Evolutionary conservation across 2,888 invertebrate genomes (phyloP), one percentile per base, ranked within the genome.

Genomic region (Chrysolina oricalcia): DNA sequence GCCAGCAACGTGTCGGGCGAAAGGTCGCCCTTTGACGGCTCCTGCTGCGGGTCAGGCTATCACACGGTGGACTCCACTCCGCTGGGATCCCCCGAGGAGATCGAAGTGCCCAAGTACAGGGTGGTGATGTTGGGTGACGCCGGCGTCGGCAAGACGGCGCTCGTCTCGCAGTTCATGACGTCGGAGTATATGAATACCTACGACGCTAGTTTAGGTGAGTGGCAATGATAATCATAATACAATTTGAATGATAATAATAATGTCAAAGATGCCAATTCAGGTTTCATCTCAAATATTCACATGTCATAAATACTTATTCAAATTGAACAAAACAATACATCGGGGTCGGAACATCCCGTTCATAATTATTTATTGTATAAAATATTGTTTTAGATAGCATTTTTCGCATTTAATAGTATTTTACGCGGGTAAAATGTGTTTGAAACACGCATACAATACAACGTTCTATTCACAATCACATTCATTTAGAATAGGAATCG

Each of bases 131-230:
- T 96, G 5, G 96, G 94, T 0, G 95, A 96, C 83, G 93, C 96
- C 0, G 96, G 96, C 0, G 97, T 97, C 17, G 97, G 98, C 2
- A 98, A 97, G 89, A 95, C 96, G 0, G 96, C 97, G 1, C 90
- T 98, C 35, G 96, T 97, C 1, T 95, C 95, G 0, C 97, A 98
- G 87, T 97, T 98, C 87, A 97, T 97, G 96, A 97, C 97, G 41
- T 97, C 97, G 80, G 97, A 97, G 86, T 97, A 97, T 86, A 96
- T 97, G 94, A 97, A 97, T 89, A 97, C 97, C 0, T 97, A 97
- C 88, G 97, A 97, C 86, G 96, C 96, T 1, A 97, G 96, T 85
- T 89, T 96, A 86, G 96, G 96, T 96, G 90, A 93, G 92, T 78
- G n/a, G 50, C 35, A 43, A 15, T 46, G 10, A 41, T 13, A 40